These are phyloP conservation scores for Enteromius thamalakanensis DNA, from an alignment of 2,797 vertebrate species.

Conservation along the genomic window DNA sequence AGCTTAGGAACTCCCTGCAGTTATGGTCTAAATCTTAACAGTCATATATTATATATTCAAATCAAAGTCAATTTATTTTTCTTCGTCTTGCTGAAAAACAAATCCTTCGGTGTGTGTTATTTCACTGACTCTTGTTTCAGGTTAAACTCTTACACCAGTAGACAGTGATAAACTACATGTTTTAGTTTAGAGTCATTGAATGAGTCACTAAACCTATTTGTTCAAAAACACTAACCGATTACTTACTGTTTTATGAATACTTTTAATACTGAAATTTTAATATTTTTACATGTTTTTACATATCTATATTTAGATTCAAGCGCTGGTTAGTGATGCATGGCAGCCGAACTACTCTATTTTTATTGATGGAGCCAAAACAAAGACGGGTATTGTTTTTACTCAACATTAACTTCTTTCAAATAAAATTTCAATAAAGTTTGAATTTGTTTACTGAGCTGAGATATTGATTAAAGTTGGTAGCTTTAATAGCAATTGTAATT, in stretches of 20 bases:
- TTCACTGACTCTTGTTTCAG: too few relatives aligned
- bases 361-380: neutral
- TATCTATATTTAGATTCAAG: neutral
- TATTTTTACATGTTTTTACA: neutral
- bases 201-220: neutral
- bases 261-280: neutral
- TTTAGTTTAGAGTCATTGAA: neutral
- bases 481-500: neutral
- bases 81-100: too few relatives aligned
- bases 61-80: too few relatives aligned
- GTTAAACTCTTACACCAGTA: neutral
- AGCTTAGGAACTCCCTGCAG: neutral
- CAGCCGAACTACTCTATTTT: neutral
- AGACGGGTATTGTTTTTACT: neutral
- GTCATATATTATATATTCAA: too few relatives aligned
- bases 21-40: too few relatives aligned
- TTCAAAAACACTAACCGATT: neutral
- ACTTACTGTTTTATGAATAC: neutral
- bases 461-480: neutral
- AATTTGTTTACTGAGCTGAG: neutral
- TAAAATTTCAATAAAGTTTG: too few relatives aligned
- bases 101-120: too few relatives aligned
- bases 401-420: neutral
- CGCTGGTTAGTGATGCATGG: neutral
- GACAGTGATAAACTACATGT: neutral